phyloP scores from a whole-genome alignment of 1,140 invertebrate genomes.

The Planococcus citri region DNA sequence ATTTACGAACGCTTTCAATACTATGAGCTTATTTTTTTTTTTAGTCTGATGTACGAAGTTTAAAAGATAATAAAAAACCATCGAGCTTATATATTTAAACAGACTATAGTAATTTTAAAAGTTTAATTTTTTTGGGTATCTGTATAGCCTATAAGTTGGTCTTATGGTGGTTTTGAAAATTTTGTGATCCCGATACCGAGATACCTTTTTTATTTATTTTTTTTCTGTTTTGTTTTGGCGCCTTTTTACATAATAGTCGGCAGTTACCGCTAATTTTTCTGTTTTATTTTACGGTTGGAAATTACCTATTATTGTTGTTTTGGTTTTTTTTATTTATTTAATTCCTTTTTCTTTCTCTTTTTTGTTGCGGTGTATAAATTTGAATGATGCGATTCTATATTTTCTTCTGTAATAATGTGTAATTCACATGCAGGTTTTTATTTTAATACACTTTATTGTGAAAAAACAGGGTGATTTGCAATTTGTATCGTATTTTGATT shows the following conservation, averaged over 20 bases:
- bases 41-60: too few relatives aligned
- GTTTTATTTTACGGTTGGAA: too few relatives aligned
- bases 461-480: constrained; percentile 1
- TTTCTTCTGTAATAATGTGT: neutral
- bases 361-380: neutral
- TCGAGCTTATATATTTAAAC: neutral
- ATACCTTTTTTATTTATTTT: too few relatives aligned
- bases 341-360: too few relatives aligned
- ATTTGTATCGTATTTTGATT: neutral
- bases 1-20: too few relatives aligned
- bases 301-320: too few relatives aligned
- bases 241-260: neutral
- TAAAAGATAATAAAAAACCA: too few relatives aligned
- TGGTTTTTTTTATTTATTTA: too few relatives aligned
- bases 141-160: neutral
- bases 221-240: neutral
- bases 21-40: too few relatives aligned
- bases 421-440: neutral
- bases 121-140: neutral
- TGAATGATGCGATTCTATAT: neutral
- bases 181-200: too few relatives aligned
- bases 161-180: neutral
- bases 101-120: too few relatives aligned
- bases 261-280: neutral
- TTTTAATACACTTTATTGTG: neutral